Evolutionary conservation across 2,888 invertebrate genomes (phyloP).

Genomic region (Acanthosoma haemorrhoidale): DNA sequence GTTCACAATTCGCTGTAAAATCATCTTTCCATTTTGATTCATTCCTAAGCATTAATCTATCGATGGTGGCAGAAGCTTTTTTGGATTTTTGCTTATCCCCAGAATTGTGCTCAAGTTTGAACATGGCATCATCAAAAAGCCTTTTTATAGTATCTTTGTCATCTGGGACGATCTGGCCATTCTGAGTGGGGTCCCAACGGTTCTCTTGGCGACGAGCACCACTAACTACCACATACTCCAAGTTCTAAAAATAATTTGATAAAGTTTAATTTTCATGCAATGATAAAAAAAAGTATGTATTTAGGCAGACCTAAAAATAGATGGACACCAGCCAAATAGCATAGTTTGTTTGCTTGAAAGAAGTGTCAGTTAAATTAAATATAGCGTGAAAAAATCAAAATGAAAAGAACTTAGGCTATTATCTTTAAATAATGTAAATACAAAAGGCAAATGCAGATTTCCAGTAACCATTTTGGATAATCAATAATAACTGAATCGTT

Average conservation of each 20-base stretch:
- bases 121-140: conserved; percentile 96
- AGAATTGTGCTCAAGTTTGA: conserved; percentile 85
- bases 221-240: conserved; percentile 91
- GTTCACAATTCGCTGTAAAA: conserved; percentile 80
- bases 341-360: too few species aligned
- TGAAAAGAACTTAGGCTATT: background rate
- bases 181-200: conserved; percentile 94
- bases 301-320: too few species aligned
- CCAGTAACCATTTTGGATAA: too few species aligned
- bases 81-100: conserved; percentile 69
- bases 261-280: too few species aligned
- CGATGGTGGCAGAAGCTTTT: conserved; percentile 65
- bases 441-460: background rate
- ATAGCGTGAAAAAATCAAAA: too few species aligned
- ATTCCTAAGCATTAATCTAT: conserved; percentile 69
- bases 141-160: conserved; percentile 85
- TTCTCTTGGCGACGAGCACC: conserved; percentile 96
- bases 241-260: conserved; percentile 59
- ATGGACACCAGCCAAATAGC: too few species aligned
- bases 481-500: too few species aligned
- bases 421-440: background rate
- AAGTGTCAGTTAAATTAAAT: too few species aligned
- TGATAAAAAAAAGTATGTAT: background rate
- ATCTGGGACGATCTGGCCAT: conserved; percentile 88
- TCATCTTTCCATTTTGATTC: conserved; percentile 85